Evolutionary conservation across 2,113 vertebrate genomes (phyloP), one percentile per base, ranked within the genome.

Genomic region (Paramisgurnus dabryanus): DNA sequence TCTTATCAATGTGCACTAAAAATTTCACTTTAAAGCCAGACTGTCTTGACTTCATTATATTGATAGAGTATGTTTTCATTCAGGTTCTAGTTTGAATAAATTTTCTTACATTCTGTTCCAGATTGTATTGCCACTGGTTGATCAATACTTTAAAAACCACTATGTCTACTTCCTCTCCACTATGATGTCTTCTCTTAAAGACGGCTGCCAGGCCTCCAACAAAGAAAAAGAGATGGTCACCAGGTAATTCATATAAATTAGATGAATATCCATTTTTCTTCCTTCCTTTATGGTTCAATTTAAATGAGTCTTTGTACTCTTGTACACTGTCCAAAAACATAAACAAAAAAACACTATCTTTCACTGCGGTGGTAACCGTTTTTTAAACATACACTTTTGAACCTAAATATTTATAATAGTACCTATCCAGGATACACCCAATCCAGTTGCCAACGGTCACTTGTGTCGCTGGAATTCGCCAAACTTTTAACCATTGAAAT

Each of bases 151-250:
- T 90, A 96, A 95, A 93, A 95, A 93, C 84, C 96, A 98, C 79
- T 90, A 88, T 41, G 87, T 93, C 41, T 98, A 98, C 92, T 98
- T 97, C 89, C 86, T 97, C 78, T 95, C 95, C 63, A 90, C 91
- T 70, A 92, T 94, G 65, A 90, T 91, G 61, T 89, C 91, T 71
- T 94, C 94, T 34, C 93, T 93, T 55, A 93, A 90, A 61, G 94
- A 92, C 66, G 92, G 93, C 73, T 93, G 93, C 63, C 93, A 95
- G 45, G 95, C 96, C 6, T 96, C 95, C n/a, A 95, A 93, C 89
- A 98, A 95, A 86, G 97, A 99, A 88, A 98, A 98, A 84, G 96
- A 98, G 90, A 97, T 98, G 93, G 94, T 97, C 73, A 94, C 94
- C 67, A 96, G 97, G 97, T 98, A 93, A 91, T 78, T 60, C 39